These are phyloP conservation scores for Tarsius wallacei DNA, from an alignment of 2,797 vertebrate species.

Conservation along the genomic window DNA sequence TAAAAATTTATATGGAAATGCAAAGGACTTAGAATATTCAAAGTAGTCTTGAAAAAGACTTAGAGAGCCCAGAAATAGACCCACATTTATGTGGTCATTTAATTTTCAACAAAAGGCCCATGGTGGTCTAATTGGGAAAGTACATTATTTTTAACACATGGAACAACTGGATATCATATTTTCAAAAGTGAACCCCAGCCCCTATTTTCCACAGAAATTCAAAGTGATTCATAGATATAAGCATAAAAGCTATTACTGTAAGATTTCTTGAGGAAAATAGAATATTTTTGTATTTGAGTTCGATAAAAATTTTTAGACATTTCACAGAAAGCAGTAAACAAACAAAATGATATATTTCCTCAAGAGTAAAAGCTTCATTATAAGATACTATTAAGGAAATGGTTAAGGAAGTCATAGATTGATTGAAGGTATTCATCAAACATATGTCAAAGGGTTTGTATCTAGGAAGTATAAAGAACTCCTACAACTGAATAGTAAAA, in stretches of 20 bases:
- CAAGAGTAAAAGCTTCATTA: constrained; percentile 54
- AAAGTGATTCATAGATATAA: constrained; percentile 3
- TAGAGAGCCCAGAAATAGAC: constrained; percentile 30
- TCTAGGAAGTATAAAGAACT: not conserved
- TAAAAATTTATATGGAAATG: constrained; percentile 11
- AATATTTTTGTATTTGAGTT: constrained; percentile 51
- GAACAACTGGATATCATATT: not conserved
- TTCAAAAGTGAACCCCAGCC: constrained; percentile 16
- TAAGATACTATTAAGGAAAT: constrained; percentile 32
- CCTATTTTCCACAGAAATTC: not conserved
- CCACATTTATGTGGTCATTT: not conserved
- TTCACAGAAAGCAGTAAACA: constrained; percentile 2
- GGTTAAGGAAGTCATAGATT: not conserved
- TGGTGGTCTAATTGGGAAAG: not conserved
- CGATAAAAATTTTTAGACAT: constrained; percentile 19
- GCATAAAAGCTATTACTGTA: constrained; percentile 18
- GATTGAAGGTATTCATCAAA: not conserved
- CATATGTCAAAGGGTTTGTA: not conserved
- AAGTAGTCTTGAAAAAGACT: constrained; percentile 53
- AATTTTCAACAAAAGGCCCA: constrained; percentile 16
- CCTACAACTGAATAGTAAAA: not conserved
- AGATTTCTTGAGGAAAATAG: constrained; percentile 34
- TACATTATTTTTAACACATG: not conserved
- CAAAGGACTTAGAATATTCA: constrained; percentile 36
- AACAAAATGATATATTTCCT: not conserved